Conservation (phyloP, 2,888 invertebrate genomes). For the Arctia plantaginis region DNA sequence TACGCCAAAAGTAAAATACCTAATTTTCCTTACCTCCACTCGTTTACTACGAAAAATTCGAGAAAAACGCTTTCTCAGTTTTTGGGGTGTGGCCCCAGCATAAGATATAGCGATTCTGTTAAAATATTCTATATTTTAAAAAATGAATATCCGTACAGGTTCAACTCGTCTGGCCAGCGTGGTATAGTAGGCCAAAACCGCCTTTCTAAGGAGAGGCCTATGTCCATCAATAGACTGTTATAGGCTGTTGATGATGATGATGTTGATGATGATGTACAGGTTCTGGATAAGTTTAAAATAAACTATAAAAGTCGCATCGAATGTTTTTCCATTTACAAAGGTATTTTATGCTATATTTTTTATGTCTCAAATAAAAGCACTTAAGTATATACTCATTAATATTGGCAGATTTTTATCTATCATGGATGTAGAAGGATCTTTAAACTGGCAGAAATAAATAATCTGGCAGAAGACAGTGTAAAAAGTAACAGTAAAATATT, state of each 20-base stretch:
- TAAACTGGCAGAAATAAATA: too few species aligned
- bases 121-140: neutral
- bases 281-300: too few species aligned
- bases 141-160: neutral
- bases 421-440: neutral
- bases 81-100: constrained; percentile 46
- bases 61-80: constrained; percentile 67
- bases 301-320: too few species aligned
- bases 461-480: too few species aligned
- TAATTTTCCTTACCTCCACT: constrained; percentile 72
- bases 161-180: too few species aligned
- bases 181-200: too few species aligned
- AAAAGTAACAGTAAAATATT: too few species aligned
- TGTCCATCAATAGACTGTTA: too few species aligned
- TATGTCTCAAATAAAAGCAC: too few species aligned
- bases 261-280: too few species aligned
- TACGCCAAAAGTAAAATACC: constrained; percentile 70
- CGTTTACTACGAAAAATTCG: constrained; percentile 72
- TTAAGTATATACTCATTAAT: neutral
- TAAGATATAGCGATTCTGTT: constrained; percentile 37
- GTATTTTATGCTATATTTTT: neutral
- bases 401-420: neutral
- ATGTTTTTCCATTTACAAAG: neutral
- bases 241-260: too few species aligned
- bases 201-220: too few species aligned